Evolutionary conservation across 2,113 vertebrate species (phyloP).

Genomic region (Ciconia boyciana): DNA sequence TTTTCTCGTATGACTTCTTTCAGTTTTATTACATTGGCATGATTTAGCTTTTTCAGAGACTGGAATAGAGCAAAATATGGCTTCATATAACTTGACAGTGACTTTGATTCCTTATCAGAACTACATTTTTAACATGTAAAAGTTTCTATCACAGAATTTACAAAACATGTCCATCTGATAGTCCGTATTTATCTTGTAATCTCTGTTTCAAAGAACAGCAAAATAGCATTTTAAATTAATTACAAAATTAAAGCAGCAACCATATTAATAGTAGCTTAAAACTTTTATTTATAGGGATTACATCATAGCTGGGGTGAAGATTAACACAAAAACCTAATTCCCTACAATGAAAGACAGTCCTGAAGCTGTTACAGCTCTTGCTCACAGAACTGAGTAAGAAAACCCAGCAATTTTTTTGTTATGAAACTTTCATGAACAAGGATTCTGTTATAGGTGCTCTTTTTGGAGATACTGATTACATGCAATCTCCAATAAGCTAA

Average conservation of each 20-base stretch:
- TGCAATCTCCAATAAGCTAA: neutral
- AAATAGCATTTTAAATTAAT: neutral
- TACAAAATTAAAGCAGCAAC: neutral
- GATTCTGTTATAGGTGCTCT: neutral
- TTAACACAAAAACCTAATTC: slow-evolving; percentile 30
- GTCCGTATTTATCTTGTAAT: neutral
- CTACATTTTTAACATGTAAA: neutral
- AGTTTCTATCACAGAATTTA: neutral
- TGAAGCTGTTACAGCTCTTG: neutral
- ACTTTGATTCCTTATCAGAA: neutral
- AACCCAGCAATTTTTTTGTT: neutral
- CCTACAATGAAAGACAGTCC: neutral
- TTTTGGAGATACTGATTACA: neutral
- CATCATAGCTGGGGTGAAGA: neutral
- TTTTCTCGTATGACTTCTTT: slow-evolving; percentile 99
- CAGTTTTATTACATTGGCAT: slow-evolving; percentile 95
- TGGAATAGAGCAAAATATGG: slow-evolving; percentile 49
- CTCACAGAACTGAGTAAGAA: neutral
- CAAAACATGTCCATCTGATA: neutral
- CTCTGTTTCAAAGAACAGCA: neutral
- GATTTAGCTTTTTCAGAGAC: slow-evolving; percentile 98
- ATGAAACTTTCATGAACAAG: neutral
- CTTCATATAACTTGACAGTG: neutral
- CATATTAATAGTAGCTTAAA: neutral
- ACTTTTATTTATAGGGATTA: neutral